Base-by-base conservation (phyloP, 53 echinoderm and acorn worm genomes). In the Hippasteria phrygiana region DNA sequence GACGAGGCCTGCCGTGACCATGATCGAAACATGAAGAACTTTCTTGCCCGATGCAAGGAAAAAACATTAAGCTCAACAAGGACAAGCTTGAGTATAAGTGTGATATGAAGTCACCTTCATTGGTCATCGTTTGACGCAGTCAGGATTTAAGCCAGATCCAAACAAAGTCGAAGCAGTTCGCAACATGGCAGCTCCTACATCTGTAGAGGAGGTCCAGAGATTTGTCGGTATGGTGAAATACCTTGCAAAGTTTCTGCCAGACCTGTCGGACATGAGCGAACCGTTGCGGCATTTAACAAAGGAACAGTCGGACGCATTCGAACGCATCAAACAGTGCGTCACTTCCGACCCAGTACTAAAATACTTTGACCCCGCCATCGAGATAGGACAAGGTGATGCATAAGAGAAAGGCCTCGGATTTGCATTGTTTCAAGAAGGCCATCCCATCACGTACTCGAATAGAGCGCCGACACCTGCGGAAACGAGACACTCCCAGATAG, bases 301-400 rank as follows among this genome's bases (percentile, higher is more conserved):
- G 37, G 90, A 92, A 73, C 92, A 90, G 12, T 43, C 74, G 3
- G 36, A 76, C 38, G 92, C 94, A 12, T 92, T 90, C 43, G 24
- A 71, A 8, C 42, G 51, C 55, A 91, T 91, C 40, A 94, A 94
- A 73, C 63, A 63, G 27, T 16, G 77, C 32, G 71, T 94, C 5
- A 90, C 90, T 31, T n/a, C 73, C 67, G 88, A 90, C 16, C 81
- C 92, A 8, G 50, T 88, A 14, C 54, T 88, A 7, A 88, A 29
- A 65, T 92, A 92, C 75, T 88, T 92, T 81, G 81, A 92, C 51
- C 72, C 73, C 22, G 69, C 59, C 22, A 26, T 27, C 14, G 48
- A 54, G 22, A 90, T 87, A 26, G 96, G 93, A 0, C 92, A 94
- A 78, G 94, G 96, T 33, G 90, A 91, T 45, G 96, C 93, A 17